A percentile compares a stretch with the other conserved stretches of the same genome.
These are phyloP conservation scores for Myanophis thanlyinensis DNA, from an alignment of 2,113 vertebrate genomes.

Conservation along the genomic window DNA sequence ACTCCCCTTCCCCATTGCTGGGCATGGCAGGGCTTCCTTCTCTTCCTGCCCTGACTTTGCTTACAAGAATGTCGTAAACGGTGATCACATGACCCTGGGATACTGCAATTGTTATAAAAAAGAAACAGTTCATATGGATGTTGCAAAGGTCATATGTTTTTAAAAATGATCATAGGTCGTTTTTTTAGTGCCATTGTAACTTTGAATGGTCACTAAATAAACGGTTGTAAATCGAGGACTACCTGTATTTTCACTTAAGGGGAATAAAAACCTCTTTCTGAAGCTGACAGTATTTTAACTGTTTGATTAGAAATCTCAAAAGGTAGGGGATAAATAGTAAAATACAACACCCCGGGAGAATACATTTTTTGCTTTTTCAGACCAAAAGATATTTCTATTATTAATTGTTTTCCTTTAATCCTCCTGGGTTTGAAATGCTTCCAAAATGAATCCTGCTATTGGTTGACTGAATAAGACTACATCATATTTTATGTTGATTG, in stretches of 20 bases:
- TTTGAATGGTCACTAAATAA: neutral
- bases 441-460: constrained; percentile 41
- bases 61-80: neutral
- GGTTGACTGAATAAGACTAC: constrained; percentile 14
- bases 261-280: neutral
- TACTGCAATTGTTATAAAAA: neutral
- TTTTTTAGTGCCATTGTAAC: neutral
- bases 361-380: neutral
- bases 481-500: constrained; percentile 41
- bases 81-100: neutral
- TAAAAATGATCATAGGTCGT: neutral
- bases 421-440: constrained; percentile 31
- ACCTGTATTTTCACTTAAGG: neutral
- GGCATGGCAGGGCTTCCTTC: no score
- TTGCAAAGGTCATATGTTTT: neutral
- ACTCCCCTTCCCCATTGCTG: no score
- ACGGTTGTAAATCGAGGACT: neutral
- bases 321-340: neutral
- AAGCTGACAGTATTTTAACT: neutral
- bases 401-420: constrained; percentile 44
- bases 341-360: neutral
- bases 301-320: neutral
- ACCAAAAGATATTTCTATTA: neutral
- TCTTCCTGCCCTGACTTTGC: no score
- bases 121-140: neutral